Percentiles rank a stretch among this genome's conserved stretches.
phyloP scores from a whole-genome alignment of 2,888 invertebrate species.

The Andrena chrysosceles region DNA sequence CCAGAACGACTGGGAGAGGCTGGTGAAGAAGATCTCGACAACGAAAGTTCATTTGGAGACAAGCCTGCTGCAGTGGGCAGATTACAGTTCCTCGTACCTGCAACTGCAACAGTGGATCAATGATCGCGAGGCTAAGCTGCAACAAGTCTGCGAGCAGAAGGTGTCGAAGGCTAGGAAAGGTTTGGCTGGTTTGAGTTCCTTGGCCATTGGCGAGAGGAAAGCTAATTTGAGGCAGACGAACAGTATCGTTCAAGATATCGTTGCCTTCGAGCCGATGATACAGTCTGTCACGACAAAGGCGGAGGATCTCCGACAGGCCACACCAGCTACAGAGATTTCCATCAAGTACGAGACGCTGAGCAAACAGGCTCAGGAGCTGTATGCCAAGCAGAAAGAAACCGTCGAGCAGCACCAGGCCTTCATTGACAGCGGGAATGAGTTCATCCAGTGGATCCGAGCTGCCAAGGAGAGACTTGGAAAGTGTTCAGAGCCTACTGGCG shows the following conservation, averaged over 20 bases:
- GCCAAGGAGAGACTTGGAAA: constrained; percentile 96
- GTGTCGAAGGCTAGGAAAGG: constrained; percentile 92
- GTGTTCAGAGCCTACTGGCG: constrained; percentile 96
- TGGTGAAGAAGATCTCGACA: constrained; percentile 96
- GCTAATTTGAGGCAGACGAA: constrained; percentile 96
- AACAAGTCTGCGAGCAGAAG: constrained; percentile 95
- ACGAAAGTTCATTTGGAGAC: constrained; percentile 96
- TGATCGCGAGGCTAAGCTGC: constrained; percentile 96
- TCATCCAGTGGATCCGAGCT: constrained; percentile 95
- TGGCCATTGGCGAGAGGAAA: constrained; percentile 94
- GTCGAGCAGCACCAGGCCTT: constrained; percentile 97
- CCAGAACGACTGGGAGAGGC: constrained; percentile 96
- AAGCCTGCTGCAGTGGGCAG: constrained; percentile 96
- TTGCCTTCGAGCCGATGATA: constrained; percentile 98
- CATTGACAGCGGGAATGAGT: constrained; percentile 96
- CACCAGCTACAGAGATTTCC: constrained; percentile 96
- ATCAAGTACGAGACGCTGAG: constrained; percentile 95
- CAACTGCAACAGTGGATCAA: constrained; percentile 97
- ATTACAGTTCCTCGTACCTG: constrained; percentile 96
- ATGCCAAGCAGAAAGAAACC: constrained; percentile 95
- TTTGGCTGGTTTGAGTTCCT: constrained; percentile 91
- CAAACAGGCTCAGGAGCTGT: constrained; percentile 95
- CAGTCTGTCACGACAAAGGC: constrained; percentile 97
- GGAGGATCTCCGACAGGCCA: constrained; percentile 95
- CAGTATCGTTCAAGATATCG: constrained; percentile 98